Conservation (phyloP, 2,113 vertebrate genomes). For the human region GRCh38 chr4:4489501-4490000, state of each 20-base stretch:
- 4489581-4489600: background rate
- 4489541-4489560: background rate
- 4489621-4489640: background rate
- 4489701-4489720: constrained; percentile 11
- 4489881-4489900: constrained; percentile 23
- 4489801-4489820: background rate
- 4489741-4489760: background rate
- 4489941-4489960: background rate
- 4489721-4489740: background rate
- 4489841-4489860: background rate
- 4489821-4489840: background rate
- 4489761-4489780: background rate
- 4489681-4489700: background rate
- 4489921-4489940: constrained; percentile 15
- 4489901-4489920: background rate
- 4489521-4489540: too few species aligned
- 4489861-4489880: background rate
- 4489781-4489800: constrained; percentile 29
- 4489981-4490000: constrained; percentile 37
- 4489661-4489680: background rate
- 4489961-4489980: background rate
- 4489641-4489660: constrained; percentile 42
- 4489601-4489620: constrained; percentile 35
- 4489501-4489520: too few species aligned
- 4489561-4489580: constrained; percentile 43